phyloP scores from a whole-genome alignment of 2,113 vertebrate genomes.

The Fukomys damarensis region DNA sequence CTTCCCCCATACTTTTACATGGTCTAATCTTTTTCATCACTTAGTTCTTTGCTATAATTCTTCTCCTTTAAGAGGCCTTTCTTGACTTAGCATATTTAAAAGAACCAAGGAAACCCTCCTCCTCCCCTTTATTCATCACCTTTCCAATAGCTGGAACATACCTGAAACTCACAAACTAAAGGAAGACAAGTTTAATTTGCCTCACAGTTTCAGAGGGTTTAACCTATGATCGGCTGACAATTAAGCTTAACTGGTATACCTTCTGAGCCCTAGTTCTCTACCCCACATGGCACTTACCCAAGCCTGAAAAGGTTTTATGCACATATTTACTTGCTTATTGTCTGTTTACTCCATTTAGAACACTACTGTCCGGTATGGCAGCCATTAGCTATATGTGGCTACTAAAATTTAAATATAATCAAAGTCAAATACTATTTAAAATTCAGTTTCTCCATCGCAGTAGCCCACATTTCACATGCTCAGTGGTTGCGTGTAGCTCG shows the following conservation, averaged over 20 bases:
- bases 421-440: slow-evolving; percentile 33
- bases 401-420: slow-evolving; percentile 29
- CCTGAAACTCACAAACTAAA: neutral
- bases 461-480: neutral
- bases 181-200: neutral
- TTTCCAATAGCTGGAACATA: neutral
- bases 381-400: neutral
- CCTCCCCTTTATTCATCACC: neutral
- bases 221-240: neutral
- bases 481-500: neutral
- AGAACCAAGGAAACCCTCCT: neutral
- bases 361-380: neutral
- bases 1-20: neutral
- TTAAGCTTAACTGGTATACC: neutral
- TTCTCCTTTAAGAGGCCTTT: neutral
- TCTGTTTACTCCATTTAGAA: neutral
- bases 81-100: neutral
- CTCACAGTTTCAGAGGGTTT: neutral
- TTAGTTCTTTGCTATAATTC: neutral
- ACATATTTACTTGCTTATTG: neutral
- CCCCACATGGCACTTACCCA: neutral
- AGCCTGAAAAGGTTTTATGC: neutral
- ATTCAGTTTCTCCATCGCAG: neutral
- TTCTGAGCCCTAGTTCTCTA: neutral
- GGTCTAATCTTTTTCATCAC: neutral